Percentiles rank a stretch among this genome's conserved stretches.
These are phyloP conservation scores for Erebia aethiops DNA, from an alignment of 2,888 invertebrate species.

Conservation along the genomic window DNA sequence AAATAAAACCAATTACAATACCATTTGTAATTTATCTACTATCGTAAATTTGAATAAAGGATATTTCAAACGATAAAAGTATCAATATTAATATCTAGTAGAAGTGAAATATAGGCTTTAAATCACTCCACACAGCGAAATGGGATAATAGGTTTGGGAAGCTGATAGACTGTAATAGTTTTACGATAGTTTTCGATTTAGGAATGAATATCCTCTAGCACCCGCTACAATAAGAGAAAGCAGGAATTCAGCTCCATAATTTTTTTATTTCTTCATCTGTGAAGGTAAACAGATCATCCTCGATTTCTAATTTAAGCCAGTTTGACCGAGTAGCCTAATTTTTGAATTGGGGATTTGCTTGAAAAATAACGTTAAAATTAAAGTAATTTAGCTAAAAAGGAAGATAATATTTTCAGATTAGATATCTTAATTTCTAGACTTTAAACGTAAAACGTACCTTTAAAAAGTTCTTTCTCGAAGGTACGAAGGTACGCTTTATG, in stretches of 20 bases:
- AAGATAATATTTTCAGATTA: no score
- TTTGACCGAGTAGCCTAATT: constrained; percentile 14
- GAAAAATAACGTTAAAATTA: neutral
- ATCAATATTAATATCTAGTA: constrained; percentile 36
- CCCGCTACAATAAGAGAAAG: constrained; percentile 25
- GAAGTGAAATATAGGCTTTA: constrained; percentile 36
- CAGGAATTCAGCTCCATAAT: constrained; percentile 11
- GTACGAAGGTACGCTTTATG: no score
- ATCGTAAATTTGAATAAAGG: constrained; percentile 34
- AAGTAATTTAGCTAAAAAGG: no score
- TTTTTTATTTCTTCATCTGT: constrained; percentile 15
- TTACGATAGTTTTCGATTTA: constrained; percentile 38
- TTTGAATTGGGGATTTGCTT: neutral
- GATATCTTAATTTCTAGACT: no score
- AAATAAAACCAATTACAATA: constrained; percentile 27
- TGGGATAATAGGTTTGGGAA: constrained; percentile 37
- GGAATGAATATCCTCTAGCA: constrained; percentile 29
- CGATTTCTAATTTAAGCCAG: constrained; percentile 20
- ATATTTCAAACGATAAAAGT: constrained; percentile 36
- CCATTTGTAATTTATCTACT: constrained; percentile 26
- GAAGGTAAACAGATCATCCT: constrained; percentile 15
- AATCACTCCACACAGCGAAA: constrained; percentile 36
- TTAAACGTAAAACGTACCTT: no score
- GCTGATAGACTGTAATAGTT: constrained; percentile 39
- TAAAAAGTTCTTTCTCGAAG: no score